Base-by-base conservation (phyloP, 2,888 invertebrate species). In the Xiphydria camelus region DNA sequence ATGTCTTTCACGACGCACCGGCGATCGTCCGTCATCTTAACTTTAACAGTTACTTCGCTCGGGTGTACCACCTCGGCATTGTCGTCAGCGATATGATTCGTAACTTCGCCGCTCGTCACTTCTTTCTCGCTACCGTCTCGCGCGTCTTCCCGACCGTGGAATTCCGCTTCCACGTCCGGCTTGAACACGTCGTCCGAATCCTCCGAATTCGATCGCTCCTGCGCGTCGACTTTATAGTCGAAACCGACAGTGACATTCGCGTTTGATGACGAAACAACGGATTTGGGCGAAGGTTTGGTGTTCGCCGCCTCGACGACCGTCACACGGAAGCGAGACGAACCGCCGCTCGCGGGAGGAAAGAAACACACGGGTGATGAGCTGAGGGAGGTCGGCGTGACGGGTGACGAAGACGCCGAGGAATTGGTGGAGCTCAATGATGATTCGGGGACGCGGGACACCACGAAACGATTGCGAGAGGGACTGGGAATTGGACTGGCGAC, bases 401-500 rank as follows among this genome's bases (percentile, higher is more conserved):
- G 77, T 0, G 79, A 76, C 2, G 77, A 68, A 0, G 79, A 76
- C 26, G 76, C 71, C 38, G 69, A 64, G 51, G 65, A 64, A 34
- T 70, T 71, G 31, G 65, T 62, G 10, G 72, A 70, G 20, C 70
- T 70, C 48, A 77, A 72, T 32, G 78, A 67, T 19, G 71, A 66
- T 61, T 77, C 77, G 31, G 75, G 70, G 6, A 78, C 78, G 45
- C 76, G 69, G 4, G 77, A 78, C 4, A 78, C 78, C 46, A 76
- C 74, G 53, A 79, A 79, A 36, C 78, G 75, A 57, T 62, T 68
- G 44, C 73, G 70, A 41, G 77, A 78, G 14, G 80, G 79, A 59
- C 78, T 76, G 38, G 85, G 85, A 53, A 84, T 79, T 19, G 88
- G 87, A 64, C 85, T 85, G 57, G 85, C 83, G 52, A 86, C 83